Percentiles rank a stretch among this genome's conserved stretches.
Evolutionary conservation across 2,113 vertebrate species (phyloP).

Genomic region (Poeciliopsis occidentalis): DNA sequence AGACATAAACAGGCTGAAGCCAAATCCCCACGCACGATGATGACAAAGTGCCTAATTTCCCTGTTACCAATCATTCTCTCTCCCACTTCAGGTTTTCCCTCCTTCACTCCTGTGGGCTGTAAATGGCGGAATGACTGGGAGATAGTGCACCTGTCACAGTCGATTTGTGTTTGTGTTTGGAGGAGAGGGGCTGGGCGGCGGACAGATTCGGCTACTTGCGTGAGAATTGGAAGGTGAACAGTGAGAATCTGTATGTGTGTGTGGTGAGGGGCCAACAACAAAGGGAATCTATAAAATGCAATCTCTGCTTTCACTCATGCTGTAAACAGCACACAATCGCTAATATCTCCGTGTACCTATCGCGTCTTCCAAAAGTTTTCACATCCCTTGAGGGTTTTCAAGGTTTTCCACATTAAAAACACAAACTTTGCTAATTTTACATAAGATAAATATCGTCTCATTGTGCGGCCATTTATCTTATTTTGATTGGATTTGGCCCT

Average conservation of each 20-base stretch:
- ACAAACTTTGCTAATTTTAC: neutral
- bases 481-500: too few species aligned
- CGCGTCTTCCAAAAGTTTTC: neutral
- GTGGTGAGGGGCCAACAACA: conserved; percentile 26
- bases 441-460: too few species aligned
- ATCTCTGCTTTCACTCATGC: conserved; percentile 63
- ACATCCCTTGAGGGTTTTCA: neutral
- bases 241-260: conserved; percentile 34
- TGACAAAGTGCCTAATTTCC: conserved; percentile 77
- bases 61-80: conserved; percentile 68
- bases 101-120: conserved; percentile 79
- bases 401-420: neutral
- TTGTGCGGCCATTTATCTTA: too few species aligned
- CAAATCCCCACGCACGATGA: conserved; percentile 65
- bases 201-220: conserved; percentile 83
- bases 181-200: conserved; percentile 30
- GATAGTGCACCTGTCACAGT: conserved; percentile 85
- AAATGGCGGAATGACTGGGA: conserved; percentile 83
- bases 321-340: conserved; percentile 17
- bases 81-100: conserved; percentile 57
- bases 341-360: conserved; percentile 33
- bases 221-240: conserved; percentile 65
- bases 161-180: conserved; percentile 77
- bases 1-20: conserved; percentile 28
- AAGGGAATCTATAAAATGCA: conserved; percentile 73